Base-by-base conservation (phyloP, 2,888 invertebrate genomes). In the Agrilus mali region DNA sequence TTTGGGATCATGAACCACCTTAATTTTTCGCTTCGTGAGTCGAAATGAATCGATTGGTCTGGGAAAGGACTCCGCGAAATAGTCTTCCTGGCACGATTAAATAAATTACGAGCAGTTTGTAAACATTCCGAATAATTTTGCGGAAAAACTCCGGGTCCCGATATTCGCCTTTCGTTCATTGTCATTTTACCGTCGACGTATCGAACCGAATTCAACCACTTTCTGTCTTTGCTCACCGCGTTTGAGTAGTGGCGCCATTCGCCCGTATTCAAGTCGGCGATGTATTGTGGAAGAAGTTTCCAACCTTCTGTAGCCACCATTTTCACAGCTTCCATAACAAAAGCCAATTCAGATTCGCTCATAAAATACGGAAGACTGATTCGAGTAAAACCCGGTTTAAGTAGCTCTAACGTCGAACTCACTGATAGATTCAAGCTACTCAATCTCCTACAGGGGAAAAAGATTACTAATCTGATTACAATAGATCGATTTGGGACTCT, bases 1-100 rank as follows among this genome's bases (percentile, higher is more conserved):
- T 83, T 82, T 1, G 90, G 90, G 41, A 92, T 65, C 75, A 92
- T 80, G 66, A 89, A 93, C 92, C 92, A 93, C 47, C 89, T 73
- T 12, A 90, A 68, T 42, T 75, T 72, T 51, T 82, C 79, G 36
- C 81, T 77, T 37, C 78, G 71, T 12, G 73, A 70, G 54, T 82
- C 80, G 58, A 89, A 87, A 50, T 75, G 71, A 16, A 81, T 73
- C 51, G 78, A 77, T 51, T 85, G 85, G 60, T 90, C 86, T 17
- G 82, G 78, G 42, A 81, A 71, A 8, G 82, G 78, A 53, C 78
- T 79, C 54, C 84, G 73, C 68, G 82, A 80, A 15, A 84, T 85
- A 59, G 82, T 72, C 69, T 83, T 84, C 59, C 84, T 70, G 1
- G 87, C 82, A 56, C 82, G 74, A 54, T 78, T 82, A 60, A 88